Percentiles rank a stretch among this genome's conserved stretches.
Evolutionary conservation across 2,888 invertebrate species (phyloP).

Genomic region (Platycheirus rosarum): DNA sequence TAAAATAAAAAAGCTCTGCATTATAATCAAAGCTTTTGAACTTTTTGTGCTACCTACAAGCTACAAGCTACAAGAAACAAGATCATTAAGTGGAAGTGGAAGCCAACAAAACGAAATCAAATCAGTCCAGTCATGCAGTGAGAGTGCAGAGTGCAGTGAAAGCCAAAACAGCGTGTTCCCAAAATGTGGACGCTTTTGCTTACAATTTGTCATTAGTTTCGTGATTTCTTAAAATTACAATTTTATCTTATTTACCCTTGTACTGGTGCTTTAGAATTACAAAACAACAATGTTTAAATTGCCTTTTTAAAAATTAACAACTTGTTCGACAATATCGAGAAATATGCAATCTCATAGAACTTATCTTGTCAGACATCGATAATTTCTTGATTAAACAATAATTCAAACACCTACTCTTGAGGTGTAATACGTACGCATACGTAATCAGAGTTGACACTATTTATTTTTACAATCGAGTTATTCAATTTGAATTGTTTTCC

Average conservation of each 20-base stretch:
- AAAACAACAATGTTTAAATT: constrained; percentile 9
- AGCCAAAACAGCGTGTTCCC: constrained; percentile 33
- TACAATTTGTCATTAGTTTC: too few relatives aligned
- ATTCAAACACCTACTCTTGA: too few relatives aligned
- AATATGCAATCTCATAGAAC: neutral
- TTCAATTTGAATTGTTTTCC: constrained; percentile 9
- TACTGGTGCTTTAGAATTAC: too few relatives aligned
- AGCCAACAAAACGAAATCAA: neutral
- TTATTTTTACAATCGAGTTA: constrained; percentile 23
- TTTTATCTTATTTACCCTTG: too few relatives aligned
- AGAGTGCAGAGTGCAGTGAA: too few relatives aligned
- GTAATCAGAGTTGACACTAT: constrained; percentile 17
- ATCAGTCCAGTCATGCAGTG: constrained; percentile 52
- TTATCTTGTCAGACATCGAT: neutral
- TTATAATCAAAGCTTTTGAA: too few relatives aligned
- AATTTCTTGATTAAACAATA: constrained; percentile 14
- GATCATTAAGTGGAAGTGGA: too few relatives aligned
- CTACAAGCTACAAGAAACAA: too few relatives aligned
- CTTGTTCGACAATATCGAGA: neutral
- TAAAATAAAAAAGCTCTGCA: too few relatives aligned
- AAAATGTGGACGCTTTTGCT: neutral
- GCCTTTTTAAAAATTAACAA: neutral
- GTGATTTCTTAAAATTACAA: too few relatives aligned
- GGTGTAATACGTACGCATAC: too few relatives aligned
- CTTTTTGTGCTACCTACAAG: too few relatives aligned